Base-by-base conservation (phyloP, 92 coral and sea anemone species). In the Porites evermanni region DNA sequence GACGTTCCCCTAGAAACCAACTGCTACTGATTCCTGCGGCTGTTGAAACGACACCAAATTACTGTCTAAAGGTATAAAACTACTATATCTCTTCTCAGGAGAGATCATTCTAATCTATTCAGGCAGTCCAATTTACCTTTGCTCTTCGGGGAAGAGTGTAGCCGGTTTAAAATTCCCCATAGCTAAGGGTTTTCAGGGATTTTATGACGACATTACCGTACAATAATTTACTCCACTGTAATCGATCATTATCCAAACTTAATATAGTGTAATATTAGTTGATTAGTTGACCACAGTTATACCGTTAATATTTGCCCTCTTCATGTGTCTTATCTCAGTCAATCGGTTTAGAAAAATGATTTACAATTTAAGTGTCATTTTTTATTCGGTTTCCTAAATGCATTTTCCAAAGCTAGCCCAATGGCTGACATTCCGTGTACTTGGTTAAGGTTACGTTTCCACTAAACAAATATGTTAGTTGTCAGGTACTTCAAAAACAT, bases 401-500 rank as follows among this genome's bases (percentile, higher is more conserved):
- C 47, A 38, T 4, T 38, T 38, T 38, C 47, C 47, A 38, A 38
- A 38, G 47, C 47, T 38, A 38, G 47, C 6, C 38, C 38, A 32
- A 32, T 32, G 38, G 38, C 38, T 32, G 47, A 38, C 47, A 38
- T 3, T 4, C 47, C 5, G 47, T 38, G 47, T 38, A 38, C 47
- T 38, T 38, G 47, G 47, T 38, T 4, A 38, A 20, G 26, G 26
- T 67, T 67, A 13, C 72, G 72, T 67, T 67, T 19, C 26, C 47
- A 11, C 3, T 6, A 3, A 20, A n/a, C 1, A 17, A 12, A 20
- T 51, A 72, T 72, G 76, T 53, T 58, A 72, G 53, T 50, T 73
- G 78, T 52, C 63, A 73, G 47, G 78, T 73, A 73, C 78, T 72
- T 72, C 60, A 19, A 74, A 47, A 56, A 6, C 10, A 32, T 52